Evolutionary conservation across 92 coral and sea anemone genomes (phyloP).

Genomic region (Parazoanthus darwini): DNA sequence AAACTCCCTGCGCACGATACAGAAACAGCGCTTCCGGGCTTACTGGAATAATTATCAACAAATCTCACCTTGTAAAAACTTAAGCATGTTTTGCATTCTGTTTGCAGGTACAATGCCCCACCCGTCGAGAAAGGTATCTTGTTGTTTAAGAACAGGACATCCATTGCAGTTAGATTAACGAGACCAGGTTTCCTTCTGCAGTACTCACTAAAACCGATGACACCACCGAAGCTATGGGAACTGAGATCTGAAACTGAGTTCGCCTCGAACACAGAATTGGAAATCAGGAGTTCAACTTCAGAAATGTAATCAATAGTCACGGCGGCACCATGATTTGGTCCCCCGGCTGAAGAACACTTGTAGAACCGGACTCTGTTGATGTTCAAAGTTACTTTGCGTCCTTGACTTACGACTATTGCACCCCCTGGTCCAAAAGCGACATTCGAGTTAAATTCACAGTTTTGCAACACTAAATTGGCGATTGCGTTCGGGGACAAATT

Average conservation of each 20-base stretch:
- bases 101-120: slow-evolving; percentile 13
- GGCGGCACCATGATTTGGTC: neutral
- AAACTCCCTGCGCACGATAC: neutral
- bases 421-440: slow-evolving; percentile 38
- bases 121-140: slow-evolving; percentile 1
- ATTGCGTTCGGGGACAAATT: neutral
- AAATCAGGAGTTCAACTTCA: slow-evolving; percentile 13
- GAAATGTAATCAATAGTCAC: slow-evolving; percentile 1
- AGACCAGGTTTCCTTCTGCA: neutral
- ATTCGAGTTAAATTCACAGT: slow-evolving; percentile 24
- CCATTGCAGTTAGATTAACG: slow-evolving; percentile 10
- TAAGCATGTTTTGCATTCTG: neutral
- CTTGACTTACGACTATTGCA: neutral
- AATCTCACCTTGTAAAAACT: neutral
- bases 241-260: neutral
- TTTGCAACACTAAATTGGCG: slow-evolving; percentile 11
- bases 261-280: neutral
- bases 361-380: slow-evolving; percentile 26
- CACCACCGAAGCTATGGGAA: slow-evolving; percentile 9
- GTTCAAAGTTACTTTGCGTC: neutral
- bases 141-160: slow-evolving; percentile 34
- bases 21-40: neutral
- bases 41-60: neutral
- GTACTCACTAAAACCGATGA: neutral
- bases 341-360: slow-evolving; percentile 18